Base-by-base conservation (phyloP, 2,113 vertebrate genomes). In the Madoqua kirkii region DNA sequence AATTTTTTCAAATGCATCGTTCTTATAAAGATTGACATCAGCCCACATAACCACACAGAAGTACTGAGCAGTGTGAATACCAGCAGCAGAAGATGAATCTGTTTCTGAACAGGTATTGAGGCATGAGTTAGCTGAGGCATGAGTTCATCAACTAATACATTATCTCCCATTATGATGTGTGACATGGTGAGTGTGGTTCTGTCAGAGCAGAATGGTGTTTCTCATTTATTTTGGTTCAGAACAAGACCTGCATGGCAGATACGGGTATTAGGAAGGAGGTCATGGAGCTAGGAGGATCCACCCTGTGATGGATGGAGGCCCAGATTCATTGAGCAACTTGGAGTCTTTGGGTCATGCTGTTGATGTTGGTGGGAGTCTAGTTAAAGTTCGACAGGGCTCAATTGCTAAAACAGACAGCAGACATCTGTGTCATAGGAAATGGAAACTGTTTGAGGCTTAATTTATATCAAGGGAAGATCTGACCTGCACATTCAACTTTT, bases 71-170 rank as follows among this genome's bases (percentile, higher is more conserved):
- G 19, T 74, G n/a, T 74, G 36, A 36, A 67, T 19, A n/a, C 1
- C 62, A 3, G 33, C 36, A 10, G 8, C 64, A 67, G 64, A 67
- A 67, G 33, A 36, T 36, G 33, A 36, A 10, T 40, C 19, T 74
- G 40, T 23, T 74, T 40, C 36, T 23, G 67, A 40, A 74, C 9
- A 74, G 19, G 67, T 13, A 74, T 13, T 74, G 67, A 40, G 3
- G 9, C 0, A 3, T 40, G 2, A 23, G 3, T 40, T 40, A 40
- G n/a, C n/a, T 74, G 67, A 40, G 3, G 9, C 0, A 3, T 40
- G 2, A 23, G 3, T 40, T 40, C 23, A 23, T 40, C 13, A 23
- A 36, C 36, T 0, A 23, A 21, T 36, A 67, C 36, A 74, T 74
- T 36, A 74, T 74, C 67, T 36, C 36, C 4, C 67, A 40, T 40